These are phyloP conservation scores for Dermolepida albohirtum DNA, from an alignment of 2,888 invertebrate genomes.

Conservation along the genomic window DNA sequence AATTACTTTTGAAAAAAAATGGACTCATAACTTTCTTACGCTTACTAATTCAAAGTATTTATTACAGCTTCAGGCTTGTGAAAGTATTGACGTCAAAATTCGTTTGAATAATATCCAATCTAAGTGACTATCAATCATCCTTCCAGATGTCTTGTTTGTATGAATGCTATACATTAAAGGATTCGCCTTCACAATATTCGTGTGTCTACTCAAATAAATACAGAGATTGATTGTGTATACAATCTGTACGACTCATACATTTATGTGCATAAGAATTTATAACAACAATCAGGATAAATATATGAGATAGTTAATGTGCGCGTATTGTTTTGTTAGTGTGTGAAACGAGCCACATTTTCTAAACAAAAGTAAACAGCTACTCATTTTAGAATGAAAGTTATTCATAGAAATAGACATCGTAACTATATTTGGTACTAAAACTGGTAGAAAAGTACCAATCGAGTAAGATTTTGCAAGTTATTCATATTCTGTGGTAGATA, in stretches of 20 bases:
- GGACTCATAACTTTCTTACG: background rate
- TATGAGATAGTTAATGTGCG: background rate
- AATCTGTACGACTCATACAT: background rate
- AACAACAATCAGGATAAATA: slow-evolving; percentile 5
- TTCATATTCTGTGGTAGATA: too few species aligned
- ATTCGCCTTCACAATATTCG: slow-evolving; percentile 8
- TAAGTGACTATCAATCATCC: slow-evolving; percentile 9
- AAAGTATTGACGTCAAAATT: slow-evolving; percentile 14
- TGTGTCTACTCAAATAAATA: slow-evolving; percentile 12
- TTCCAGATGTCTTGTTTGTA: slow-evolving; percentile 8
- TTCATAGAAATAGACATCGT: too few species aligned
- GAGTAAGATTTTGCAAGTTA: too few species aligned
- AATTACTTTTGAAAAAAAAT: too few species aligned
- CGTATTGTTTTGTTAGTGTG: background rate
- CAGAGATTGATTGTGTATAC: slow-evolving; percentile 18
- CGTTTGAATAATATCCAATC: slow-evolving; percentile 3
- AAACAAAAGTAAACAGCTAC: slow-evolving; percentile 9
- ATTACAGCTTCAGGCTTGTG: background rate
- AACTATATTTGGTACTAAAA: too few species aligned
- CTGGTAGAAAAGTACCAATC: too few species aligned
- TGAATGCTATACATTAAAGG: slow-evolving; percentile 1
- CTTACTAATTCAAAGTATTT: slow-evolving; percentile 2
- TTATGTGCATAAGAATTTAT: slow-evolving; percentile 3
- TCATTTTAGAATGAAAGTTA: too few species aligned
- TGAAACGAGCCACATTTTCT: background rate